These are phyloP conservation scores for Maniola hyperantus DNA, from an alignment of 2,888 invertebrate genomes.

Conservation along the genomic window DNA sequence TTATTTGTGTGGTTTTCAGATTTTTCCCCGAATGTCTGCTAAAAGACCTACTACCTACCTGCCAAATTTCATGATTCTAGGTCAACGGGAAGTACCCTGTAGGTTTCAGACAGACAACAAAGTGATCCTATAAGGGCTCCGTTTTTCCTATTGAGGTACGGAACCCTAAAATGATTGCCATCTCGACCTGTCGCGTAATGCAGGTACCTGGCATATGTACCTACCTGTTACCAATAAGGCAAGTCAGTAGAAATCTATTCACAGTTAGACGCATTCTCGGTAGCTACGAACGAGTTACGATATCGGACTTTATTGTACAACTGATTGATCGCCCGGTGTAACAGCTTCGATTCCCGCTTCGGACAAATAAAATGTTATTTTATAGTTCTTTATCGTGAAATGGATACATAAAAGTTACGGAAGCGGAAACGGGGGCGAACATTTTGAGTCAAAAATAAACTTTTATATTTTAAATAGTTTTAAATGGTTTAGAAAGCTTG, in stretches of 20 bases:
- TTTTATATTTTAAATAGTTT: background rate
- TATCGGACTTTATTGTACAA: conserved; percentile 35
- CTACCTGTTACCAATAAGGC: background rate
- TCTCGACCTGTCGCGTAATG: no score
- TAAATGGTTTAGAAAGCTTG: background rate
- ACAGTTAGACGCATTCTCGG: background rate
- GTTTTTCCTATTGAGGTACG: no score
- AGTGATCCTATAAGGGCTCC: no score
- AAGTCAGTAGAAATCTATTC: conserved; percentile 14
- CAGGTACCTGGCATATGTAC: no score
- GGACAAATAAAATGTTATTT: conserved; percentile 24
- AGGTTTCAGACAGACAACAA: no score
- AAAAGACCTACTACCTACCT: no score
- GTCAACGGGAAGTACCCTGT: no score
- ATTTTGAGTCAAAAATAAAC: conserved; percentile 8
- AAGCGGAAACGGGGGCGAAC: background rate
- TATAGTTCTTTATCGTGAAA: conserved; percentile 22
- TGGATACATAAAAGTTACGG: conserved; percentile 11
- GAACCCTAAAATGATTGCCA: no score
- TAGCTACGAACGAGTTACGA: conserved; percentile 13
- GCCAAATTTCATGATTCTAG: no score
- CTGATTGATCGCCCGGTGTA: conserved; percentile 35
- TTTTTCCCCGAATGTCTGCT: no score
- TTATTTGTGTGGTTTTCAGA: no score
- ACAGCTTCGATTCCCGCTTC: conserved; percentile 29